Conservation (phyloP, 2,888 invertebrate species). For the Diarsia rubi region DNA sequence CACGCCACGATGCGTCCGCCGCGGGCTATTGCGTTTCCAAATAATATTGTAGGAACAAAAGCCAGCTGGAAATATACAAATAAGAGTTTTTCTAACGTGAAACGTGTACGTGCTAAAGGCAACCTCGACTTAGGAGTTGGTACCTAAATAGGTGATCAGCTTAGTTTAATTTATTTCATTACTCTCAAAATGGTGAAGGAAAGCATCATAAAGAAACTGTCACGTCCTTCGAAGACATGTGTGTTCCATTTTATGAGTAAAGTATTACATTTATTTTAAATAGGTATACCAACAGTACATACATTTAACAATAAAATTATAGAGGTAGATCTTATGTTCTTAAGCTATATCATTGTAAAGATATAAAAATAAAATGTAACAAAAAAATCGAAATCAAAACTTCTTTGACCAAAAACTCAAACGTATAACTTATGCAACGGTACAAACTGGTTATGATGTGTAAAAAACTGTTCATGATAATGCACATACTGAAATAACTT, state of each 20-base stretch:
- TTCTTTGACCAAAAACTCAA: no score
- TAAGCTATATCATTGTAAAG: no score
- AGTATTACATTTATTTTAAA: no score
- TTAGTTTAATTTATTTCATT: not conserved
- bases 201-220: not conserved
- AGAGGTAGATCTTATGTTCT: no score
- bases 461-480: not conserved
- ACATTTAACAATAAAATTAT: no score
- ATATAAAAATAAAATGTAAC: no score
- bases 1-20: constrained; percentile 22
- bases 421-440: no score
- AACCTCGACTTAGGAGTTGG: not conserved
- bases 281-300: no score
- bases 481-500: not conserved
- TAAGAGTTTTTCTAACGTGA: not conserved
- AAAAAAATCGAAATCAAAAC: no score
- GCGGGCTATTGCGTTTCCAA: constrained; percentile 32
- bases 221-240: not conserved
- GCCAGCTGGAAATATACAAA: constrained; percentile 7
- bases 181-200: not conserved
- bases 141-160: not conserved
- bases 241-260: no score
- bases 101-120: not conserved
- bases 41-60: constrained; percentile 34
- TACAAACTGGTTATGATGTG: no score